Conservation (phyloP, 2,113 vertebrate genomes). For the Spermophilus dauricus region DNA sequence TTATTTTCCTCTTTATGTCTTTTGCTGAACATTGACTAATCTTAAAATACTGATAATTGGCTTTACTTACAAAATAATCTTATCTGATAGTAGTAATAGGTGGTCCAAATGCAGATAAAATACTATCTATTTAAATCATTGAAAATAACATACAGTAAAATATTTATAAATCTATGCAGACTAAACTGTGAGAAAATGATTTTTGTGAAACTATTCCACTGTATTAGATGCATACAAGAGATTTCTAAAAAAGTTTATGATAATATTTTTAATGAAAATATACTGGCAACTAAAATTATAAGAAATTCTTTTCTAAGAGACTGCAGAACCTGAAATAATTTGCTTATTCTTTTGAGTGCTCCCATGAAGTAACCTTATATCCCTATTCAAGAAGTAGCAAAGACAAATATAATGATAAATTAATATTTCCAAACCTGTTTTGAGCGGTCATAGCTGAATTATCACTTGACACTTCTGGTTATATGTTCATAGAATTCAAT, state of each 20-base stretch:
- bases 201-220: neutral
- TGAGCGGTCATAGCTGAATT: neutral
- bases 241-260: neutral
- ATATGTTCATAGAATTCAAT: neutral
- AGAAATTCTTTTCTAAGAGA: neutral
- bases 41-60: constrained; percentile 7
- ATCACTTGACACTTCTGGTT: neutral
- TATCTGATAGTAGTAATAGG: neutral
- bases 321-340: neutral
- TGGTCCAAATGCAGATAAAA: neutral
- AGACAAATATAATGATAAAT: neutral
- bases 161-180: neutral
- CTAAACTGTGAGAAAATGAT: neutral
- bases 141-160: constrained; percentile 29
- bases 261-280: neutral
- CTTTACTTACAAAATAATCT: constrained; percentile 24
- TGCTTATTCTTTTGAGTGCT: neutral
- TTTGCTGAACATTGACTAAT: neutral
- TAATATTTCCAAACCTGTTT: neutral
- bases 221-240: neutral
- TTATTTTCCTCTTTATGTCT: neutral
- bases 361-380: neutral
- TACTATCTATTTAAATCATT: neutral
- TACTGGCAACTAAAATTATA: neutral
- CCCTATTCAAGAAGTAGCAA: neutral